Percentiles rank a stretch among this genome's conserved stretches.
phyloP scores from a whole-genome alignment of 2,888 invertebrate genomes.

The Aporophyla nigra region DNA sequence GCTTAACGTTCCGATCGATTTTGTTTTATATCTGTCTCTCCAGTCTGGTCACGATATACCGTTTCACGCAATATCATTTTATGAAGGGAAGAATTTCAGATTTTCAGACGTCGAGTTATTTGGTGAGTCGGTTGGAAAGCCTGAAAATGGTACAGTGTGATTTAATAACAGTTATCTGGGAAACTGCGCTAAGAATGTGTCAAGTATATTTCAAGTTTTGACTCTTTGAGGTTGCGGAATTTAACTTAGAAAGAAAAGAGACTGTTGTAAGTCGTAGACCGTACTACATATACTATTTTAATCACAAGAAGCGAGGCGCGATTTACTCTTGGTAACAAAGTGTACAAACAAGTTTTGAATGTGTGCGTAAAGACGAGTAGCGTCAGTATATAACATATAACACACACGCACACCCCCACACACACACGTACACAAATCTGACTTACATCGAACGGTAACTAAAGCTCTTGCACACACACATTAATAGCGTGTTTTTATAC shows the following conservation, averaged over 20 bases:
- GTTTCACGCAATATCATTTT: conserved; percentile 43
- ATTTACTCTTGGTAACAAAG: too few relatives aligned
- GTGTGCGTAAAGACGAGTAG: too few relatives aligned
- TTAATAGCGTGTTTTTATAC: too few relatives aligned
- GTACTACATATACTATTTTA: not conserved
- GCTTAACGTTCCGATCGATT: conserved; percentile 58
- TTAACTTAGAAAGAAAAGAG: too few relatives aligned
- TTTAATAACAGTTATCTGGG: not conserved
- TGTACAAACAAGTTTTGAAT: too few relatives aligned
- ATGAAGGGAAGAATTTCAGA: conserved; percentile 25
- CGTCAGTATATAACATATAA: too few relatives aligned
- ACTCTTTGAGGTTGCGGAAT: not conserved
- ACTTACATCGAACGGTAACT: too few relatives aligned
- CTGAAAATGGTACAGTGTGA: not conserved
- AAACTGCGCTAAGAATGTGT: not conserved
- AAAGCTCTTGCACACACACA: too few relatives aligned
- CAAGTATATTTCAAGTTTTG: not conserved
- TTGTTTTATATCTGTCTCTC: conserved; percentile 49
- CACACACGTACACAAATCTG: too few relatives aligned
- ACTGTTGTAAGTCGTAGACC: too few relatives aligned
- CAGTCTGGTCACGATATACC: conserved; percentile 44
- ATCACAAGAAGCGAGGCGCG: too few relatives aligned
- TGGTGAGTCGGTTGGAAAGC: not conserved
- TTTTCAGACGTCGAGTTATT: conserved; percentile 30
- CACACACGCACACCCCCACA: too few relatives aligned